Percentiles rank a stretch among this genome's conserved stretches.
phyloP scores from a whole-genome alignment of 2,113 vertebrate species.

The Hydrochoerus hydrochaeris region DNA sequence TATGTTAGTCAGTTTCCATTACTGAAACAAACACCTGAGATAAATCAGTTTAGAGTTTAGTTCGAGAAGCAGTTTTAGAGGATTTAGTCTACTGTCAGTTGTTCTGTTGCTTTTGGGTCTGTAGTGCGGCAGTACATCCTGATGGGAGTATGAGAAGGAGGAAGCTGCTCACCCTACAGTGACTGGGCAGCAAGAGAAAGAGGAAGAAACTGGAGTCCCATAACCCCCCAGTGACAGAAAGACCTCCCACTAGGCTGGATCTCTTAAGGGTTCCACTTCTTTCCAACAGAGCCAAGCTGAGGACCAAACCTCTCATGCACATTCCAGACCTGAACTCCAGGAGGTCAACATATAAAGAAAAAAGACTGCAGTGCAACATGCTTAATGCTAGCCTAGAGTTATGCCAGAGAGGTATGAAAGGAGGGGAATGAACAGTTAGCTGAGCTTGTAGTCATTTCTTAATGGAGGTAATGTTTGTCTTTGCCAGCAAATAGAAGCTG shows the following conservation, averaged over 20 bases:
- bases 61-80: neutral
- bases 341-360: neutral
- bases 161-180: neutral
- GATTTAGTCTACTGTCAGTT: neutral
- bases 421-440: neutral
- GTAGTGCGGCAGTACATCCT: neutral
- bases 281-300: neutral
- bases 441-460: neutral
- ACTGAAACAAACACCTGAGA: neutral
- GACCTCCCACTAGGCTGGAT: neutral
- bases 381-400: neutral
- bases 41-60: neutral
- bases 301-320: neutral
- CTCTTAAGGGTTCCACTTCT: neutral
- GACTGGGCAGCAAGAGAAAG: neutral
- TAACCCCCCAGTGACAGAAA: neutral
- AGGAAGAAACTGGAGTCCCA: neutral
- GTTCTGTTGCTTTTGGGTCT: neutral
- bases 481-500: neutral
- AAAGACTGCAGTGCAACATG: rapidly evolving
- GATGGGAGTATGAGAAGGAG: neutral
- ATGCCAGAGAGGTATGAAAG: neutral
- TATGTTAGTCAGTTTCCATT: neutral
- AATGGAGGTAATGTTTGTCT: neutral
- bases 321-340: neutral